Evolutionary conservation across 1,140 invertebrate species (phyloP), one percentile per base, ranked within the genome.

Genomic region (Cepaea nemoralis): DNA sequence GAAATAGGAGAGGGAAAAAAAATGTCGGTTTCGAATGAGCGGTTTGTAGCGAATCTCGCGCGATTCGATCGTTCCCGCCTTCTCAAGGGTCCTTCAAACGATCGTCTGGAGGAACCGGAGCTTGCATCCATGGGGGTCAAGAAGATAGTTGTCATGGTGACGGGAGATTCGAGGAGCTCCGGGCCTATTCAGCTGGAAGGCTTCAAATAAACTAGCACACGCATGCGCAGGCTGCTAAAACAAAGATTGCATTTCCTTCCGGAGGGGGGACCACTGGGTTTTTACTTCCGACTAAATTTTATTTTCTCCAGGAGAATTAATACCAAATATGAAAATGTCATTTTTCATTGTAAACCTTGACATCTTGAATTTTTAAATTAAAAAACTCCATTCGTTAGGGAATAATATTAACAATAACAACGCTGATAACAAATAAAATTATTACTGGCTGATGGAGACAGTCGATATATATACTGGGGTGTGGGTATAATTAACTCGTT

Each of bases 131-230:
- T 27, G 33, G 33, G 78, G 78, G 78, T 80, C 78, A 80, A 80
- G 78, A 33, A 50, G 66, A 70, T 70, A 69, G 78, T 80, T 80
- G 48, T 48, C 78, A 80, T 80, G 69, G 78, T 35, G 39, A 80
- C 78, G 45, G 22, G 39, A 33, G 69, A 70, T 69, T 80, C 48
- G 78, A 80, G 78, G 48, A 80, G 33, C 40, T 73, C 78, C 67
- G n/a, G 78, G 45, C 59, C 78, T 80, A 80, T 80, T 80, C 78
- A 80, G 77, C 66, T 73, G 78, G 78, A 80, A 71, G 78, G 35
- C 78, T 80, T 80, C 78, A 80, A 80, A 80, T 80, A 80, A 80
- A 80, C 78, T 71, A 40, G 78, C 69, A 45, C 78, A 80, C 69
- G 78, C 78, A 55, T 67, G 78, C 67, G 31, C 66, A 5, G 31